Conservation (phyloP, 2,113 vertebrate species). For the Eonycteris spelaea region DNA sequence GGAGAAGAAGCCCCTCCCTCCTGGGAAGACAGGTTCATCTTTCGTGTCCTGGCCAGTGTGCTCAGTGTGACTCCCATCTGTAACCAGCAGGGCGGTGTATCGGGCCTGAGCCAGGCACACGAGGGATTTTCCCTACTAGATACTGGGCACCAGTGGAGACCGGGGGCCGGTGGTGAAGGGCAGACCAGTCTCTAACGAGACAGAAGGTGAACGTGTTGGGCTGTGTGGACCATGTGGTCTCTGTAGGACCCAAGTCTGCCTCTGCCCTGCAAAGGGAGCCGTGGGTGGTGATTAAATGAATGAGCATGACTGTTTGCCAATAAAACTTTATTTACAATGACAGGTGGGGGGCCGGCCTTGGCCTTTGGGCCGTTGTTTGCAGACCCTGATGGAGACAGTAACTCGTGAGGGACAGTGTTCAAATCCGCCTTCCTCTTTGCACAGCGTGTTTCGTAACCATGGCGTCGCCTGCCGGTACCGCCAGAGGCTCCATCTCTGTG, state of each 20-base stretch:
- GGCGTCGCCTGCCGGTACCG: accelerated
- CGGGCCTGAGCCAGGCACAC: accelerated
- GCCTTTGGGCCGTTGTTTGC: accelerated
- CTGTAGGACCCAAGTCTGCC: accelerated
- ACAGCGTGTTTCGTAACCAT: accelerated
- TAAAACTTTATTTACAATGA: background rate
- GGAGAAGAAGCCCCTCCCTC: background rate
- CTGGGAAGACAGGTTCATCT: accelerated
- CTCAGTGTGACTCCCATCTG: accelerated
- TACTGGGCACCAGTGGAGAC: accelerated
- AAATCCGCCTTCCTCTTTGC: background rate
- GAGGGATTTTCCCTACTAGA: background rate
- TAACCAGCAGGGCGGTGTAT: accelerated
- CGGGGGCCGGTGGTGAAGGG: accelerated
- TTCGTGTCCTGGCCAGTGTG: accelerated
- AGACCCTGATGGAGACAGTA: accelerated
- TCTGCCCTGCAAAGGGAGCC: accelerated
- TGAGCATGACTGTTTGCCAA: accelerated
- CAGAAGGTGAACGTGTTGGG: accelerated
- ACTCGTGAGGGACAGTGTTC: too few relatives aligned
- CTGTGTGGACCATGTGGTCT: accelerated
- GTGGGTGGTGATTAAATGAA: accelerated
- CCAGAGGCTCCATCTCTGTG: accelerated
- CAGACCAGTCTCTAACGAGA: accelerated
- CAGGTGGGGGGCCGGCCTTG: too few relatives aligned